Evolutionary conservation across 2,113 vertebrate species (phyloP), one percentile per base, ranked within the genome.

Genomic region (Hippocampus abdominalis): DNA sequence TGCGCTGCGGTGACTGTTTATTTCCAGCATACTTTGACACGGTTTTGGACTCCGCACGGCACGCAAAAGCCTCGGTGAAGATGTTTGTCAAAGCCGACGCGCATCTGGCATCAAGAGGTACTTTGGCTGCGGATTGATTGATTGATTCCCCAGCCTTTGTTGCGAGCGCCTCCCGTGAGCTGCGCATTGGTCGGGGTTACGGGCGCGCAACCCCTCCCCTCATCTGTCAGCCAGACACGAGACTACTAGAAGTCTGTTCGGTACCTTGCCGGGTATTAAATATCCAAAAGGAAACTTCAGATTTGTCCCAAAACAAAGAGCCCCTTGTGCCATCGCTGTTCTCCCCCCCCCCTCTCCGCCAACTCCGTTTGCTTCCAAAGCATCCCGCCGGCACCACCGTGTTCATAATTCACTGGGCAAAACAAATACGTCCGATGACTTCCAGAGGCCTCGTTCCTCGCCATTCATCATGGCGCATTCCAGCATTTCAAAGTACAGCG

Each of bases 241-340:
- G 80, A 86, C 88, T 86, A 88, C 89, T 87, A 87, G 86, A 89
- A 74, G 63, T 82, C 70, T 76, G 75, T 81, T 83, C 77, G 80
- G 78, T 90, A 88, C 86, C 87, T 88, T 77, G 62, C 84, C 87
- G 84, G 88, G 88, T 90, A 91, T 91, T 90, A 78, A 86, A 89
- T 91, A 90, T 91, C 90, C 84, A 86, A 85, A 87, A 86, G 89
- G 87, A 89, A 91, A 91, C 84, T 80, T 88, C 87, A 79, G 85
- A 84, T 89, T 90, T 89, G 81, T 84, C 84, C 74, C 70, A 90
- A 91, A 88, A 88, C 87, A 91, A 91, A 90, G 89, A 82, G 69
- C 74, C 80, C 80, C 83, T 86, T 91, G 87, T 92, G 78, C 81
- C 78, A 70, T 27, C 9, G 53, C 46, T 67, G 63, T 67, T 69